Conservation (phyloP, 1,140 invertebrate genomes). For the Microvelia longipes region DNA sequence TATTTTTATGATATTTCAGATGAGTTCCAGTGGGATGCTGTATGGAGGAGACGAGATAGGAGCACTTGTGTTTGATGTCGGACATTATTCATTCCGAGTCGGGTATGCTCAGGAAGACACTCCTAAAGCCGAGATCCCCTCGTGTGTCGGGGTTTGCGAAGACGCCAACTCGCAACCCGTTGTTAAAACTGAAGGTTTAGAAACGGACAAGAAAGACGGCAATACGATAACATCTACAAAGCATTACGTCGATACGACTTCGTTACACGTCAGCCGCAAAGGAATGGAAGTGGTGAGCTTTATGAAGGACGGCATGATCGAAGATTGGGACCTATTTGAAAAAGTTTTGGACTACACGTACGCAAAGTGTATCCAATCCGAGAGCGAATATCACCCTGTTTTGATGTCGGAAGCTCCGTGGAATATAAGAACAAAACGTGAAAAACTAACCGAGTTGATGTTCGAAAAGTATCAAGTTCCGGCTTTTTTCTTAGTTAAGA, state of each 20-base stretch:
- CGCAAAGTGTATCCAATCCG: conserved; percentile 56
- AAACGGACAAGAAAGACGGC: conserved; percentile 40
- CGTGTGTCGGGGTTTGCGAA: conserved; percentile 51
- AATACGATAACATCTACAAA: conserved; percentile 35
- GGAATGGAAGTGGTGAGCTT: conserved; percentile 57
- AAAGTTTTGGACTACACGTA: conserved; percentile 68
- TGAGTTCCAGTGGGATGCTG: conserved; percentile 43
- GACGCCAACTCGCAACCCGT: conserved; percentile 34
- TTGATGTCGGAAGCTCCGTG: conserved; percentile 76
- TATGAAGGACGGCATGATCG: conserved; percentile 78
- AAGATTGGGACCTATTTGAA: conserved; percentile 86
- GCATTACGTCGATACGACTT: conserved; percentile 59
- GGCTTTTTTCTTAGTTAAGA: conserved; percentile 77
- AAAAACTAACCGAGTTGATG: conserved; percentile 74
- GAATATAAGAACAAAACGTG: conserved; percentile 63
- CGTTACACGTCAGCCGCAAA: conserved; percentile 75
- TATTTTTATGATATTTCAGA: conserved; percentile 4
- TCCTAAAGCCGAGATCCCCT: conserved; percentile 71
- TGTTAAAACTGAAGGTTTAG: conserved; percentile 42
- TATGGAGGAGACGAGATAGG: conserved; percentile 93
- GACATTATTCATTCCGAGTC: conserved; percentile 71
- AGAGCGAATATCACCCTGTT: conserved; percentile 65
- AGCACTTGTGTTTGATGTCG: conserved; percentile 91
- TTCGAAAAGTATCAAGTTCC: conserved; percentile 86
- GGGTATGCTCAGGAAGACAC: conserved; percentile 80